Evolutionary conservation across 2,888 invertebrate genomes (phyloP).

Genomic region (Agonum fuliginosum): DNA sequence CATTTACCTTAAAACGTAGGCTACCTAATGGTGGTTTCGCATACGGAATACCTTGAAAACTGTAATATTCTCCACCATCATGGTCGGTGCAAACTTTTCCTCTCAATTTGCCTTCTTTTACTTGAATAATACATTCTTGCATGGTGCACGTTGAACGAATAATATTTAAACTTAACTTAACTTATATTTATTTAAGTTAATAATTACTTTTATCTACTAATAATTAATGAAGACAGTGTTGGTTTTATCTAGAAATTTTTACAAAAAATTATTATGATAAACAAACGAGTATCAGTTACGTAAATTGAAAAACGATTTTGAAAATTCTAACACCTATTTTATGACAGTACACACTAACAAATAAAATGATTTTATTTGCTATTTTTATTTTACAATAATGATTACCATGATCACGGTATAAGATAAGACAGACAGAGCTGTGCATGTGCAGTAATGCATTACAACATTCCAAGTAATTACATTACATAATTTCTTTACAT

Average conservation of each 20-base stretch:
- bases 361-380: too few species aligned
- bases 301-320: background rate
- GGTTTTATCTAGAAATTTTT: background rate
- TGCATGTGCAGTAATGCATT: too few species aligned
- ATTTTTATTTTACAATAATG: too few species aligned
- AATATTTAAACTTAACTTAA: background rate
- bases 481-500: too few species aligned
- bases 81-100: slow-evolving; percentile 58
- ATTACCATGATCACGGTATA: too few species aligned
- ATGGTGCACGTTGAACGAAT: background rate
- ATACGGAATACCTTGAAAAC: slow-evolving; percentile 65
- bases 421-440: too few species aligned
- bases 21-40: slow-evolving; percentile 64
- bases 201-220: background rate
- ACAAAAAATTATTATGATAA: background rate
- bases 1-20: slow-evolving; percentile 64
- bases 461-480: too few species aligned
- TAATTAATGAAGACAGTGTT: background rate
- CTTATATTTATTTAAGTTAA: background rate
- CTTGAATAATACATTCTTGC: slow-evolving; percentile 4
- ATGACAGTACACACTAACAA: too few species aligned
- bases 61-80: slow-evolving; percentile 55
- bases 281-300: background rate
- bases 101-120: slow-evolving; percentile 58
- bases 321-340: too few species aligned